Base-by-base conservation (phyloP, 2,797 vertebrate species). In the Tympanoctomys barrerae region DNA sequence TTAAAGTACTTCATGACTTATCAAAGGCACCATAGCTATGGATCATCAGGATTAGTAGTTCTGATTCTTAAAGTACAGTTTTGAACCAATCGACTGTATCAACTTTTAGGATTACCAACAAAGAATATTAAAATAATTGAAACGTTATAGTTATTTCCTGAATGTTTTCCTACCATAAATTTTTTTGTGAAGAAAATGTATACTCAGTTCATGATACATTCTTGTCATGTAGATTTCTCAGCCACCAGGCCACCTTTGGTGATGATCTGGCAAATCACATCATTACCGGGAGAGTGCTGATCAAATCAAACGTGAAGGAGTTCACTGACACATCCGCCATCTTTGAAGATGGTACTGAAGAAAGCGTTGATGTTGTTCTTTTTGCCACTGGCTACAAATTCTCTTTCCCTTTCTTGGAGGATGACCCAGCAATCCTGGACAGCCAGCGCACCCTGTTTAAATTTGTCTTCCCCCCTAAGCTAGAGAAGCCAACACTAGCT, bases 361-460 rank as follows among this genome's bases (percentile, higher is more conserved):
- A 94, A 59, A 73, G 97, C 1, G 97, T 99, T 91, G 98, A 99
- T 70, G 90, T 96, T 1, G 97, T 99, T 85, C 96, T 99, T 88
- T 99, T 98, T 96, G 98, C 98, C 96, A 99, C 98, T 10, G 99
- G 99, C 1, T 99, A 98, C 96, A 97, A 95, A 73, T 98, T 94
- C 85, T 96, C 95, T 36, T 99, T 98, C 96, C 98, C 98, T 77
- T 99, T 99, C 98, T 96, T 99, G 92, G 98, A 98, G 5, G 28
- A 87, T 62, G 39, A 95, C 13, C 94, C 85, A 7, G 73, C 98
- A 39, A 97, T 98, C 87, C 89, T 97, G 78, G 98, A 98, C 19
- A 97, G 98, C 91, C 94, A 98, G 79, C 94, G 98, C n/a, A 57
- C 78, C 83, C 97, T 99, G 61, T 99, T 98, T 97, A 99, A 98